Conservation (phyloP, 2,888 invertebrate genomes). For the Synergus gifuensis region DNA sequence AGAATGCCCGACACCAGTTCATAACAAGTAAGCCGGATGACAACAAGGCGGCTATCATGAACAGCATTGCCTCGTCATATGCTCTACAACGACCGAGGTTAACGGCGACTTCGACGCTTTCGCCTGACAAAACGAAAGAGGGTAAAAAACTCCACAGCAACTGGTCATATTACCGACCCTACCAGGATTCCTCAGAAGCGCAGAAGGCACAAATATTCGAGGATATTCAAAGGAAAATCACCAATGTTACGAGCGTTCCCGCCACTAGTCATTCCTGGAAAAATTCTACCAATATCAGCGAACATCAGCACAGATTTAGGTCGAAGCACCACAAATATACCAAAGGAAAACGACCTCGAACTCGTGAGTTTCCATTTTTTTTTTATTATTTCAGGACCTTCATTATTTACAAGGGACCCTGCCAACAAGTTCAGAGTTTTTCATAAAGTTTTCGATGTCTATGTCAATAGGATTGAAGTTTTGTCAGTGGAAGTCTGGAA, state of each 20-base stretch:
- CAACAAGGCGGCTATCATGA: constrained; percentile 71
- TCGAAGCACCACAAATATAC: constrained; percentile 71
- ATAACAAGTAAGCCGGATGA: constrained; percentile 64
- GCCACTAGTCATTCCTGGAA: constrained; percentile 56
- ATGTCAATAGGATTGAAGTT: not conserved
- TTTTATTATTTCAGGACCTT: constrained; percentile 8
- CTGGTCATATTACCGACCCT: constrained; percentile 67
- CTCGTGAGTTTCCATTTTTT: constrained; percentile 65
- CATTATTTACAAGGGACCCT: not conserved
- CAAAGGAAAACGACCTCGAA: constrained; percentile 70
- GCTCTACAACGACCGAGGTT: constrained; percentile 65
- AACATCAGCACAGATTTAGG: constrained; percentile 70
- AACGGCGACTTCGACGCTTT: constrained; percentile 56
- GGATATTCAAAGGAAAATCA: constrained; percentile 69
- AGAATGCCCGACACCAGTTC: constrained; percentile 54
- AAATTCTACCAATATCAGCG: constrained; percentile 57
- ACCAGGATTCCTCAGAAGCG: constrained; percentile 55
- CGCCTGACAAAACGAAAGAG: constrained; percentile 46
- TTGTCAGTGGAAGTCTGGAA: not conserved
- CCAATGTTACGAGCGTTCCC: constrained; percentile 60
- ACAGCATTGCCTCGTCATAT: constrained; percentile 72
- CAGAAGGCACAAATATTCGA: constrained; percentile 69
- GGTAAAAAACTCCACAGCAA: constrained; percentile 46
- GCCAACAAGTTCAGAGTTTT: too few species aligned
- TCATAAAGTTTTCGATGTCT: too few species aligned